Conservation (phyloP, 2,113 vertebrate genomes). For the Arothron firmamentum region DNA sequence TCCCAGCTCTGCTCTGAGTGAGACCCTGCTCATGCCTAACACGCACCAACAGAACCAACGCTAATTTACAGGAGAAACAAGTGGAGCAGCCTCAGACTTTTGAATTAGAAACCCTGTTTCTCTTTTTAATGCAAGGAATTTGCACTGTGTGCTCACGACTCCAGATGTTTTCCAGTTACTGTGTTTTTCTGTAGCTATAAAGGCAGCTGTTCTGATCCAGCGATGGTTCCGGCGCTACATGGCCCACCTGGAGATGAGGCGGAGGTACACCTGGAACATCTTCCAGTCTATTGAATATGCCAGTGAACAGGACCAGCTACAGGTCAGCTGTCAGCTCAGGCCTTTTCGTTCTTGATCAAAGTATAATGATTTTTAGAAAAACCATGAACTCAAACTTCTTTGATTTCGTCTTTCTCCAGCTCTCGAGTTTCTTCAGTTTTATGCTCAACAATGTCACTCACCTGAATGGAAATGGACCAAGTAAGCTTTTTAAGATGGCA, state of each 20-base stretch:
- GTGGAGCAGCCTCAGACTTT: neutral
- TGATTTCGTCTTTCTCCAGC: slow-evolving; percentile 65
- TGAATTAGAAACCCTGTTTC: neutral
- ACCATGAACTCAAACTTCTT: neutral
- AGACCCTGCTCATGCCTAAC: slow-evolving; percentile 39
- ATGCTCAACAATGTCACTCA: slow-evolving; percentile 87
- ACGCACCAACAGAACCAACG: too few species aligned
- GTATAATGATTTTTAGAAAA: neutral
- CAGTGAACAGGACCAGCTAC: slow-evolving; percentile 90
- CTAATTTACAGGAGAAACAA: neutral
- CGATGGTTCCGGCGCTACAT: slow-evolving; percentile 90
- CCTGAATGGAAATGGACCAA: slow-evolving; percentile 71
- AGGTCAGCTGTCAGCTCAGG: slow-evolving; percentile 71
- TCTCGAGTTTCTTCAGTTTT: slow-evolving; percentile 92
- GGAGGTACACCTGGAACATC: slow-evolving; percentile 86
- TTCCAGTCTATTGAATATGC: slow-evolving; percentile 95
- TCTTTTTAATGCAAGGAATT: neutral
- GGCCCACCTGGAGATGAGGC: slow-evolving; percentile 82
- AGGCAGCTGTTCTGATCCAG: slow-evolving; percentile 89
- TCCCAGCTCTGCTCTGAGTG: slow-evolving; percentile 72
- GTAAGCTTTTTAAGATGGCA: slow-evolving; percentile 51
- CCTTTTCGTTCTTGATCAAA: neutral
- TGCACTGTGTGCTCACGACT: neutral
- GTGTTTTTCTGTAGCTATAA: slow-evolving; percentile 72
- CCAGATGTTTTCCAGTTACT: neutral